Conservation (phyloP, 1,140 invertebrate genomes). For the Microplitis mediator region DNA sequence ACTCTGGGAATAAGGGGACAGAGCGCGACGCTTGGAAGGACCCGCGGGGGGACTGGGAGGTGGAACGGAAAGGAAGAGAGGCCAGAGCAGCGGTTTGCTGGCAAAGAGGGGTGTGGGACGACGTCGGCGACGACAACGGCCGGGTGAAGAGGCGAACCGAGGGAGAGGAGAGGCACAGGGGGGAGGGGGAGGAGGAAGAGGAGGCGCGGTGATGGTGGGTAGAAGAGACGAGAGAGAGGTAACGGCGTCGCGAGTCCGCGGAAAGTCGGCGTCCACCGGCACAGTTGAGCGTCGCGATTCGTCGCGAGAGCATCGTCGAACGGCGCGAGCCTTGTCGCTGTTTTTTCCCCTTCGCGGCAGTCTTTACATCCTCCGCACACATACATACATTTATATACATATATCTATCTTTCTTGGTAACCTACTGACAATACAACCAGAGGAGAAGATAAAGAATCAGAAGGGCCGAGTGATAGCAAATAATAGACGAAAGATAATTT, state of each 20-base stretch:
- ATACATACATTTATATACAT: too few relatives aligned
- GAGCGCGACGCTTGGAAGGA: conserved; percentile 10
- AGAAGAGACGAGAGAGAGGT: background rate
- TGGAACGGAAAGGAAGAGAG: background rate
- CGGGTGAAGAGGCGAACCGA: conserved; percentile 6
- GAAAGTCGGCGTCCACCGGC: conserved; percentile 40
- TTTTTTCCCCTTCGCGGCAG: background rate
- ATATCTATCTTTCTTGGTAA: too few relatives aligned
- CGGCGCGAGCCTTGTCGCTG: background rate
- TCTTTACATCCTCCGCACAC: too few relatives aligned
- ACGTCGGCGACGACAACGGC: conserved; percentile 8
- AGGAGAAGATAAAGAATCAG: background rate
- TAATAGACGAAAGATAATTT: background rate
- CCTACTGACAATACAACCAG: too few relatives aligned
- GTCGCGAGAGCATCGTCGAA: conserved; percentile 38
- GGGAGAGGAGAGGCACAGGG: too few relatives aligned
- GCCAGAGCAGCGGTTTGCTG: background rate
- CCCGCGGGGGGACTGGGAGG: background rate
- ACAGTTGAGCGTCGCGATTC: conserved; percentile 48
- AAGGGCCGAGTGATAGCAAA: background rate
- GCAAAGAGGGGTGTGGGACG: background rate
- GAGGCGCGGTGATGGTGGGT: background rate
- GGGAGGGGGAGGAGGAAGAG: background rate
- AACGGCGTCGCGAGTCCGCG: conserved; percentile 40
- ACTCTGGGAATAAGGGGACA: background rate